Evolutionary conservation across 23 tunicate species (phyloP).

Genomic region (Halocynthia roretzi): DNA sequence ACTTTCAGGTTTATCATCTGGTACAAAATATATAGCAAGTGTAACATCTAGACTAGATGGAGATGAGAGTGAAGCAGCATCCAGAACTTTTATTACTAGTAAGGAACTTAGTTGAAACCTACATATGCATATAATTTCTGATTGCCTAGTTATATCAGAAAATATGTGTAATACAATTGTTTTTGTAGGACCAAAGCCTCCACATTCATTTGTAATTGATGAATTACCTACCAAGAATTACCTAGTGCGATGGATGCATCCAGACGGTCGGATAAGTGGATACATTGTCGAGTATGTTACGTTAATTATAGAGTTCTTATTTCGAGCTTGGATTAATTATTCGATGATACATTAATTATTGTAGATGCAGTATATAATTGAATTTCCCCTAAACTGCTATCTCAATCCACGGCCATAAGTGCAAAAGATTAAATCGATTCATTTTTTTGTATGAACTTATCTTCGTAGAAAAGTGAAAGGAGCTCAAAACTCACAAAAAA

Average conservation of each 20-base stretch:
- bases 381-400: too few species aligned
- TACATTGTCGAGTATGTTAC: conserved; percentile 1
- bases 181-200: conserved; percentile 15
- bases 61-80: conserved; percentile 3
- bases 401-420: too few species aligned
- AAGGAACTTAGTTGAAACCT: neutral
- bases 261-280: neutral
- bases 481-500: too few species aligned
- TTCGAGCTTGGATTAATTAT: too few species aligned
- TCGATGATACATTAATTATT: too few species aligned
- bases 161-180: neutral
- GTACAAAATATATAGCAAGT: conserved; percentile 3
- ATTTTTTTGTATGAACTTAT: too few species aligned
- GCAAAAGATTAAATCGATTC: too few species aligned
- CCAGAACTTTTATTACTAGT: conserved; percentile 13
- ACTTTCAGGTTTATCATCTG: conserved; percentile 13
- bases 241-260: conserved; percentile 5
- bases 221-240: neutral
- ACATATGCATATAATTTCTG: too few species aligned
- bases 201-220: conserved; percentile 4
- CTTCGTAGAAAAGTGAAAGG: too few species aligned
- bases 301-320: too few species aligned
- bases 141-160: too few species aligned
- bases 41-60: conserved; percentile 1
- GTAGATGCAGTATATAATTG: too few species aligned